phyloP scores from a whole-genome alignment of 2,113 vertebrate species.

The Natator depressus region DNA sequence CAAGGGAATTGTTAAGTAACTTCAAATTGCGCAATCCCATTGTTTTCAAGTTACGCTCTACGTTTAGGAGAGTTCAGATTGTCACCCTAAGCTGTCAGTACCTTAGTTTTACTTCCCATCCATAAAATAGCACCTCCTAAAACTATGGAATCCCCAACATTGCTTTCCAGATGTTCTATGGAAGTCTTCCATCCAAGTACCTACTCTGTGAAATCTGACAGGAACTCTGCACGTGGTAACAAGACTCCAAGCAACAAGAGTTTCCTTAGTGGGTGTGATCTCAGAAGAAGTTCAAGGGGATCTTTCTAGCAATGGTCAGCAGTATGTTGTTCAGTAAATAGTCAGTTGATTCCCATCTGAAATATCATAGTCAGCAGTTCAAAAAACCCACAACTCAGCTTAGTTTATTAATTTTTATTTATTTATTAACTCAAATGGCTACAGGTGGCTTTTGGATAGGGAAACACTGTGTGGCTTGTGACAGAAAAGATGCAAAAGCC shows the following conservation, averaged over 20 bases:
- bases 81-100: not conserved
- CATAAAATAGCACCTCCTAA: not conserved
- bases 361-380: not conserved
- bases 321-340: not conserved
- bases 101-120: not conserved
- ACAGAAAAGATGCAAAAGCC: not conserved
- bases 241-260: not conserved
- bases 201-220: not conserved
- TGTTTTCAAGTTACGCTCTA: not conserved
- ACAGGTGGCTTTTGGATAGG: not conserved
- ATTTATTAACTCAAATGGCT: slow-evolving; percentile 17
- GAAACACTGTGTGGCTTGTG: not conserved
- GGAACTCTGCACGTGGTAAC: not conserved
- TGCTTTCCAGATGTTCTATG: not conserved
- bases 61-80: accelerated
- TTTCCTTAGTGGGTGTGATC: not conserved
- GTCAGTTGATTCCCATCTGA: not conserved
- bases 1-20: not conserved
- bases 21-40: not conserved
- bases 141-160: not conserved
- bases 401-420: not conserved
- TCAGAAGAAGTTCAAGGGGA: not conserved
- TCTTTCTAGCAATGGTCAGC: not conserved
- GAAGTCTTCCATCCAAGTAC: not conserved
- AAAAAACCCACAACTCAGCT: not conserved